phyloP scores from a whole-genome alignment of 2,113 vertebrate species.

The Ctenomys sociabilis region DNA sequence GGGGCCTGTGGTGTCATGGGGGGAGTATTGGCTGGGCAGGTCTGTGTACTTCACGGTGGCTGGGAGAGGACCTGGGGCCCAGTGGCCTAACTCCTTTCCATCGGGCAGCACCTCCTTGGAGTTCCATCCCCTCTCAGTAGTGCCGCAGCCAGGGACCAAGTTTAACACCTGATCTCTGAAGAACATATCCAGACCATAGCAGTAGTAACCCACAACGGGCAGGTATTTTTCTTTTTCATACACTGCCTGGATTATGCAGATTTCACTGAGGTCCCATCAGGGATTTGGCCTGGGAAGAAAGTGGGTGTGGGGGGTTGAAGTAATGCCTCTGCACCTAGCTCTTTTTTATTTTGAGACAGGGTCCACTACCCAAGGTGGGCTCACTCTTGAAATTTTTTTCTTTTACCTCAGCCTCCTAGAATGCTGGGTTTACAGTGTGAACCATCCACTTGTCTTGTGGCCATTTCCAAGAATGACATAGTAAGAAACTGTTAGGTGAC shows the following conservation, averaged over 20 bases:
- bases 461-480: neutral
- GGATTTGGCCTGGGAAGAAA: neutral
- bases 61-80: neutral
- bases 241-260: neutral
- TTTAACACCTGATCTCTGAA: neutral
- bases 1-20: neutral
- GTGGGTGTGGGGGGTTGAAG: neutral
- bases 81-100: neutral
- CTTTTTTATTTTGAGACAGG: neutral
- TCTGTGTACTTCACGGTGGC: neutral
- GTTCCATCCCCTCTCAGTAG: neutral
- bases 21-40: neutral
- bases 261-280: neutral
- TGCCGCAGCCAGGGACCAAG: neutral
- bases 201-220: neutral
- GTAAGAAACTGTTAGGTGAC: neutral
- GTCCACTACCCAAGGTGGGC: neutral
- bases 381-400: neutral
- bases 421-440: neutral
- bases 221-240: neutral
- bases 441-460: neutral
- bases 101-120: neutral
- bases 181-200: neutral
- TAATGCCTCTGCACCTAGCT: neutral
- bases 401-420: neutral